Base-by-base conservation (phyloP, 2,113 vertebrate genomes). In the Ophthalmolycus amberensis region DNA sequence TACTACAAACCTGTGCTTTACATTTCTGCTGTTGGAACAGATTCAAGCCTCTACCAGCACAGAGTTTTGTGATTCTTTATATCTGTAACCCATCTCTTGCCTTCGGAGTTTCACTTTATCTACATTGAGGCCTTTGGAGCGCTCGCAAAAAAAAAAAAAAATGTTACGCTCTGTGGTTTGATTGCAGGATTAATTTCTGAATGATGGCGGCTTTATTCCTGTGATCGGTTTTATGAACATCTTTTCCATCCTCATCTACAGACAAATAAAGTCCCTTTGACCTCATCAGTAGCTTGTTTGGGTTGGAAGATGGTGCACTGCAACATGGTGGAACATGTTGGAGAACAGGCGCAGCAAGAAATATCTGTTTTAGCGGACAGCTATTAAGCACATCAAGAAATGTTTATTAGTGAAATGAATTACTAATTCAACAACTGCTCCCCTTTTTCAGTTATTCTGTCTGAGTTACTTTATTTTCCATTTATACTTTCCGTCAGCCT, bases 401-500 rank as follows among this genome's bases (percentile, higher is more conserved):
- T 84, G 79, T 80, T 81, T 87, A 87, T 87, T 85, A 38, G 29
- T 81, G 38, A 77, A 80, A 85, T 83, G 25, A 88, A 87, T 89
- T 79, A 86, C 50, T 77, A 78, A 93, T 88, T 89, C 69, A 86
- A 40, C 68, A 82, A 77, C 71, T 38, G 73, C 37, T n/a, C 74
- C 75, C 63, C 40, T 82, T 91, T n/a, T 84, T 71, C 44, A 80
- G 73, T 90, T 84, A 83, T 81, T 86, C 79, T 84, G 76, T 88
- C 84, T 85, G 70, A 74, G 27, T 81, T 80, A 62, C 81, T 87
- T 86, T 84, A 75, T 78, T 85, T 87, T 85, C 72, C 66, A 64
- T 86, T 81, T 75, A 75, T 79, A 58, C 80, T 75, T 82, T 50
- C 40, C 75, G 66, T 90, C 82, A 75, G 77, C 87, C 90, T 91